Conservation (phyloP, 2,113 vertebrate species). For the Nesoenas mayeri region DNA sequence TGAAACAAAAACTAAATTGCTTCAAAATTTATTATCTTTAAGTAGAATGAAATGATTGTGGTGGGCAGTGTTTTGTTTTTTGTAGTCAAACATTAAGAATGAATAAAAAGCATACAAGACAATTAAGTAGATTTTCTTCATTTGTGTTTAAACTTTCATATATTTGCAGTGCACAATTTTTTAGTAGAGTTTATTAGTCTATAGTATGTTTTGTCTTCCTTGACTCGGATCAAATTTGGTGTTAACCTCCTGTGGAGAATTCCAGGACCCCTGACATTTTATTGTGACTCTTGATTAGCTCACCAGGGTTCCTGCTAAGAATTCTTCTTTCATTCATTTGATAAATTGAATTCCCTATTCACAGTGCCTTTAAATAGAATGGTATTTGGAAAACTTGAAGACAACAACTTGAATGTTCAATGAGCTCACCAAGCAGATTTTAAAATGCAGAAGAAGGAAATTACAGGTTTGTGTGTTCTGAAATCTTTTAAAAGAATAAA, state of each 20-base stretch:
- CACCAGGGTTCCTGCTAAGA: conserved; percentile 66
- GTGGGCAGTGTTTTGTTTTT: not conserved
- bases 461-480: not conserved
- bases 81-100: not conserved
- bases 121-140: not conserved
- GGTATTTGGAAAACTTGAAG: conserved; percentile 60
- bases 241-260: conserved; percentile 68
- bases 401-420: conserved; percentile 49
- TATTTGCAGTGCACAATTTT: not conserved
- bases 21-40: not conserved
- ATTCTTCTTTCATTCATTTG: conserved; percentile 67
- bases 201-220: conserved; percentile 45
- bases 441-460: not conserved
- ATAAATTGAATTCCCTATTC: conserved; percentile 68
- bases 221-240: conserved; percentile 20
- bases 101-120: not conserved
- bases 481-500: not conserved
- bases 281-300: conserved; percentile 72
- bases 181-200: conserved; percentile 21
- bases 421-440: conserved; percentile 40
- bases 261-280: conserved; percentile 67
- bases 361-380: conserved; percentile 68
- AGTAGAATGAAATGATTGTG: not conserved
- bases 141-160: not conserved
- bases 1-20: not conserved